Percentiles rank a stretch among this genome's conserved stretches.
These are phyloP conservation scores for Pherbina coryleti DNA, from an alignment of 2,888 invertebrate genomes.

Conservation along the genomic window DNA sequence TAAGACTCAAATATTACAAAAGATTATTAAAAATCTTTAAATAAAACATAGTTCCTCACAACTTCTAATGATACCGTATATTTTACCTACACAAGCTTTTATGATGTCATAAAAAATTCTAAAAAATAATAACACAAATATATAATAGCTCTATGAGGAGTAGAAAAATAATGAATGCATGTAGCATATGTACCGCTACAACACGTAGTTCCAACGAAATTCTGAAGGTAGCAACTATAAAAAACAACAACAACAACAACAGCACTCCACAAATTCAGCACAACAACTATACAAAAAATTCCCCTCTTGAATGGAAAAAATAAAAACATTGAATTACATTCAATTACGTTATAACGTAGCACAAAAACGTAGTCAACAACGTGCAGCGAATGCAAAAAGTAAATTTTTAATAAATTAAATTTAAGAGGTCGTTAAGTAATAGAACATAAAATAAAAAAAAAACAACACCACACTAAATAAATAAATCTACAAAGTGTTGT, in stretches of 20 bases:
- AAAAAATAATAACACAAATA: no score
- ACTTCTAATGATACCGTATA: no score
- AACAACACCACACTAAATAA: neutral
- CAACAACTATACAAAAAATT: neutral
- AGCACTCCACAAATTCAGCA: neutral
- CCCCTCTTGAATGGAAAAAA: no score
- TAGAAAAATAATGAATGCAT: no score
- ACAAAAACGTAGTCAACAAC: neutral
- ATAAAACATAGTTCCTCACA: no score
- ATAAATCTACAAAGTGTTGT: neutral
- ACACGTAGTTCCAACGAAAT: neutral
- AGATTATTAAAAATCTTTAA: no score
- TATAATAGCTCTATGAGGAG: no score
- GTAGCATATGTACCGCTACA: no score
- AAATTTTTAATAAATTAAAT: no score
- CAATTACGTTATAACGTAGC: constrained; percentile 4
- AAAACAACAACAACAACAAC: neutral
- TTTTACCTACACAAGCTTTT: no score
- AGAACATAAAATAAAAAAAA: neutral
- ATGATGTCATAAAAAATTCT: no score
- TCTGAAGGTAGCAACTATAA: neutral
- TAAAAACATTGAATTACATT: neutral
- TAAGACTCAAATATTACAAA: no score
- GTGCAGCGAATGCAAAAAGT: neutral
- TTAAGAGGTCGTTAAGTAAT: neutral